phyloP scores from a whole-genome alignment of 1,140 invertebrate genomes.

The Ctenoplectra terminalis region DNA sequence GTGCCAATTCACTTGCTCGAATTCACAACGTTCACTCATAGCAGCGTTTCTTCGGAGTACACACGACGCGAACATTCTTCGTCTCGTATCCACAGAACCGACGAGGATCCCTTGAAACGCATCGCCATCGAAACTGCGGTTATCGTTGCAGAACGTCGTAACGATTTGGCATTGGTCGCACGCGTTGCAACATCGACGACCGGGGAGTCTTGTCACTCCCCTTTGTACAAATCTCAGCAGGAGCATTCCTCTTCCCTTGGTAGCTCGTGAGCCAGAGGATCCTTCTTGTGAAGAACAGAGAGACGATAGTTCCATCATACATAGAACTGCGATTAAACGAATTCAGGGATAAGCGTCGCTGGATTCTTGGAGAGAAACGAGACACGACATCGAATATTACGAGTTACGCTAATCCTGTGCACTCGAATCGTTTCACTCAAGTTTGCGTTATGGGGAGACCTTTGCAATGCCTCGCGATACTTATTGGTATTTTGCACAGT shows the following conservation, averaged over 20 bases:
- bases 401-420: conserved; percentile 23
- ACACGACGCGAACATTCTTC: conserved; percentile 57
- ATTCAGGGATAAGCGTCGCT: conserved; percentile 41
- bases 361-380: neutral
- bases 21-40: conserved; percentile 54
- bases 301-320: conserved; percentile 57
- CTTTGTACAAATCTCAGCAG: conserved; percentile 75
- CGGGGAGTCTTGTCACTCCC: conserved; percentile 71
- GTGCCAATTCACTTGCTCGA: neutral
- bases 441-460: no score
- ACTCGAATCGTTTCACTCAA: neutral
- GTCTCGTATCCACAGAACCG: conserved; percentile 45
- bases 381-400: conserved; percentile 24
- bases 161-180: conserved; percentile 16
- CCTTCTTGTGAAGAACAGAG: conserved; percentile 64
- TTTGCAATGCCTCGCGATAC: neutral
- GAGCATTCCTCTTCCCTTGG: conserved; percentile 77
- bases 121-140: conserved; percentile 54
- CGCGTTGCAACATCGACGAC: conserved; percentile 15
- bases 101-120: conserved; percentile 62
- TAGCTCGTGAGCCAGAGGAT: conserved; percentile 70
- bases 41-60: conserved; percentile 71
- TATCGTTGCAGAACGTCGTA: conserved; percentile 70
- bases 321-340: conserved; percentile 54
- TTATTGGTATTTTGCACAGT: neutral